These are phyloP conservation scores for Oncopeltus fasciatus DNA, from an alignment of 1,140 invertebrate species.

Conservation along the genomic window DNA sequence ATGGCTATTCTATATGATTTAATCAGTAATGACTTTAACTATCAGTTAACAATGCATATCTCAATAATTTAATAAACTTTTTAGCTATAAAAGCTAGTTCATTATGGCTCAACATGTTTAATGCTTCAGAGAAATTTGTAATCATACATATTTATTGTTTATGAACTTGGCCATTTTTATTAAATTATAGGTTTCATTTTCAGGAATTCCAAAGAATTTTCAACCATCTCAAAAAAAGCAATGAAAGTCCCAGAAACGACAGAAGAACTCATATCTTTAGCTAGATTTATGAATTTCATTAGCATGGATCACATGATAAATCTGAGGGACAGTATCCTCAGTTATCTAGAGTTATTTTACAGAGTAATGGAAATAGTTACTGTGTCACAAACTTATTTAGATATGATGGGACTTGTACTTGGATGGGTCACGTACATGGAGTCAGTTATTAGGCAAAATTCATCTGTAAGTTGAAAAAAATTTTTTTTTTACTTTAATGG, in stretches of 20 bases:
- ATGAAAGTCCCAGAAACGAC: constrained; percentile 49
- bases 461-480: neutral
- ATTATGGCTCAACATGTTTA: too few relatives aligned
- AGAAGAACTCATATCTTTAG: constrained; percentile 52
- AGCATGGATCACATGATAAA: constrained; percentile 43
- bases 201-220: constrained; percentile 26
- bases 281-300: constrained; percentile 45
- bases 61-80: too few relatives aligned
- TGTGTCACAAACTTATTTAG: constrained; percentile 46
- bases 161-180: neutral
- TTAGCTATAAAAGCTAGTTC: too few relatives aligned
- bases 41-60: too few relatives aligned
- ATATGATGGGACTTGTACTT: constrained; percentile 35
- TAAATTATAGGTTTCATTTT: constrained; percentile 17
- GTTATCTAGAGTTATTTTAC: constrained; percentile 43
- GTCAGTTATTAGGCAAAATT: constrained; percentile 52
- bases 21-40: neutral
- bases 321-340: constrained; percentile 43
- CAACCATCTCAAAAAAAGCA: constrained; percentile 26
- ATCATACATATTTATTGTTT: neutral
- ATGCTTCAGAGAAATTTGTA: too few relatives aligned
- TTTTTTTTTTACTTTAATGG: too few relatives aligned
- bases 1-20: too few relatives aligned
- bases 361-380: constrained; percentile 51
- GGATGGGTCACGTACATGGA: constrained; percentile 55